Evolutionary conservation across 2,113 vertebrate species (phyloP), one percentile per base, ranked within the genome.

Genomic region (Callaeas wilsoni): DNA sequence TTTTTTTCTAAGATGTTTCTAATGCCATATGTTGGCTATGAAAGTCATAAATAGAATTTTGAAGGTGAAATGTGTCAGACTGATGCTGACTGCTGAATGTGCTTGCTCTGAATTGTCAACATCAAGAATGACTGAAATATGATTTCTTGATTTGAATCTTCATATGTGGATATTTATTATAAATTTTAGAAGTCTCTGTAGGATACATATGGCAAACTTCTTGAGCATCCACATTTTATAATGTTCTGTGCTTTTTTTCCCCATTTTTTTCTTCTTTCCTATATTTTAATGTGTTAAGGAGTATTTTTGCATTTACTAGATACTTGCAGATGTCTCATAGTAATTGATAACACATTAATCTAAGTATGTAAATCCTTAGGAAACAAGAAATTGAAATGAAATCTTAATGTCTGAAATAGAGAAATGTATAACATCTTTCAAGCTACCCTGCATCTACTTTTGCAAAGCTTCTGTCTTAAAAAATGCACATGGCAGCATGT

Each of bases 61-160:
- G 55, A 91, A 89, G 59, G 64, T 91, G 62, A 87, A 85, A 57
- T 42, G 33, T 83, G 55, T 19, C 59, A 63, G 59, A 42, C 25
- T 59, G 49, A 69, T 76, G 63, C 42, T 69, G 70, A 13, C 30
- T 80, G 56, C 16, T 2, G 13, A 71, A 59, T 41, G 32, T 55
- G 7, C 33, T 88, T 20, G 27, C n/a, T 94, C 30, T 87, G 78
- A 85, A 39, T 46, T 69, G 15, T 53, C 62, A 80, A 30, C 27
- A 39, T 60, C 42, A 59, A 32, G 39, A 74, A 80, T 65, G 30
- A 35, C 25, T 65, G 74, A 87, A 82, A 21, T 84, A 68, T 3
- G 5, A 10, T 91, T 85, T 91, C 63, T 94, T 85, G 23, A 65
- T 85, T 89, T 62, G 16, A 74, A 39, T 87, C 39, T 93, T 50